These are phyloP conservation scores for Erannis defoliaria DNA, from an alignment of 2,888 invertebrate genomes.

Conservation along the genomic window DNA sequence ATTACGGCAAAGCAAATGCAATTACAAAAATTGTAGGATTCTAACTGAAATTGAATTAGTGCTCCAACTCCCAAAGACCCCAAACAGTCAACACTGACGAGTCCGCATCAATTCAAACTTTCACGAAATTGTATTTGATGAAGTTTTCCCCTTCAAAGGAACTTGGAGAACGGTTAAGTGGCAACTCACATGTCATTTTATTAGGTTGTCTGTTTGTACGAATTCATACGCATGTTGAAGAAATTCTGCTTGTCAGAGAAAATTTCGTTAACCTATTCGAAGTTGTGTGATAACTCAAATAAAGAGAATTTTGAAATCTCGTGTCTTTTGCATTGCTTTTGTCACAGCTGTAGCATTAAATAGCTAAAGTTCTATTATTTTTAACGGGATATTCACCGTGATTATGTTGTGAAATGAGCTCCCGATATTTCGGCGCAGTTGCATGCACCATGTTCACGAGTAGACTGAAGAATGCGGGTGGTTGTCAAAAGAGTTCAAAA, in stretches of 20 bases:
- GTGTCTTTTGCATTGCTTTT: conserved; percentile 5
- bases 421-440: no score
- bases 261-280: conserved; percentile 10
- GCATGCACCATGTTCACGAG: no score
- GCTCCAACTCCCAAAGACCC: conserved; percentile 11
- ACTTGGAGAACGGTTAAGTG: conserved; percentile 26
- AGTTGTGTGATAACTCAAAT: conserved; percentile 10
- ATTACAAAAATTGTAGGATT: no score
- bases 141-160: conserved; percentile 31
- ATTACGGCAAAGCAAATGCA: not conserved
- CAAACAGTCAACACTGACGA: conserved; percentile 12
- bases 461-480: no score
- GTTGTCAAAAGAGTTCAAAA: no score
- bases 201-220: conserved; percentile 29
- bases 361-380: no score
- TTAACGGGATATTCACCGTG: no score
- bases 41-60: conserved; percentile 11
- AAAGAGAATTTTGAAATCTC: not conserved
- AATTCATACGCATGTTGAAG: conserved; percentile 16
- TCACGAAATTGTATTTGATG: conserved; percentile 34
- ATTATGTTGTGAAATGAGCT: no score
- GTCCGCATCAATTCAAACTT: conserved; percentile 25
- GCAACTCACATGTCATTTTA: conserved; percentile 36
- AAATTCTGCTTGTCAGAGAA: conserved; percentile 13
- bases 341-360: not conserved